Evolutionary conservation across 2,797 vertebrate genomes (phyloP).

Genomic region (Phalanger gymnotis): DNA sequence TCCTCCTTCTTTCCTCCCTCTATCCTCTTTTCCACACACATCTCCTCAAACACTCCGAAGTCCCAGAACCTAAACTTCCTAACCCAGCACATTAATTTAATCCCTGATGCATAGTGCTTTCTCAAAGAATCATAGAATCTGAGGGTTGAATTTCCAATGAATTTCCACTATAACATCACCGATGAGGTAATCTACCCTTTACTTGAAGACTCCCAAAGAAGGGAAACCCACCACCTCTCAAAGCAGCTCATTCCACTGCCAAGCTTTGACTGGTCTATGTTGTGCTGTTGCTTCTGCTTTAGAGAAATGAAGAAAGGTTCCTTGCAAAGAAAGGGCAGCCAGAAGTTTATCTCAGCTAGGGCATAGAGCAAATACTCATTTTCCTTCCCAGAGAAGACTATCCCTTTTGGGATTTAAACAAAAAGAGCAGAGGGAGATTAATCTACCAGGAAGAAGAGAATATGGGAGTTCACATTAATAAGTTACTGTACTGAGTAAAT

Average conservation of each 20-base stretch:
- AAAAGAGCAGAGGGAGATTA: neutral
- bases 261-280: neutral
- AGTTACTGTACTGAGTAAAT: conserved; percentile 21
- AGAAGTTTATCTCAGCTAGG: neutral
- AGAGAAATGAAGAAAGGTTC: conserved; percentile 10
- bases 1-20: neutral
- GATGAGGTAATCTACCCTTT: neutral
- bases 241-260: neutral
- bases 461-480: conserved; percentile 4
- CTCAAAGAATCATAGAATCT: neutral
- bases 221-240: neutral
- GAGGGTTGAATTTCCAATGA: neutral
- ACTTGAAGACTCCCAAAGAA: neutral
- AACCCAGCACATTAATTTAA: neutral
- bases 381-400: neutral
- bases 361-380: neutral
- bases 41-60: neutral
- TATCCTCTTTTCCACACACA: neutral
- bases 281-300: neutral
- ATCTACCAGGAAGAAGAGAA: neutral
- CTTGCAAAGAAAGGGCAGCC: neutral
- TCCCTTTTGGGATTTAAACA: neutral
- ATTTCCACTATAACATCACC: neutral
- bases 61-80: neutral
- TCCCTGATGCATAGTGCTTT: neutral